These are phyloP conservation scores for Diploptera punctata DNA, from an alignment of 2,888 invertebrate genomes.

Conservation along the genomic window DNA sequence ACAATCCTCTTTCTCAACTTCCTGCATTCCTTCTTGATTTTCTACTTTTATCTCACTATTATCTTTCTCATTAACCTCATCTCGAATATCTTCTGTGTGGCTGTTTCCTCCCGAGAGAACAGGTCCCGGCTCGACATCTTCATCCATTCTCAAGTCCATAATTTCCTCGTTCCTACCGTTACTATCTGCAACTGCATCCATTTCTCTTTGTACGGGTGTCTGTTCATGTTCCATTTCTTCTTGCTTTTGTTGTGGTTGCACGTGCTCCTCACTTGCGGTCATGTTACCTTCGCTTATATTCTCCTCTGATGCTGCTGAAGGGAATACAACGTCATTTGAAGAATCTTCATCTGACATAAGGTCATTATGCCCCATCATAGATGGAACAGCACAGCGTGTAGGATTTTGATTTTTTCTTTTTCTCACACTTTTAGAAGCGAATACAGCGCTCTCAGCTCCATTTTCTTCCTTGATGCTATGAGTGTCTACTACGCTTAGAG, in stretches of 20 bases:
- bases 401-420: slow-evolving; percentile 92
- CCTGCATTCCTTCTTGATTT: slow-evolving; percentile 42
- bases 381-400: slow-evolving; percentile 73
- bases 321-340: slow-evolving; percentile 61
- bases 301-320: slow-evolving; percentile 54
- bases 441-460: slow-evolving; percentile 48
- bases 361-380: slow-evolving; percentile 55
- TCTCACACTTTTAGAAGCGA: slow-evolving; percentile 66
- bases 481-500: slow-evolving; percentile 61
- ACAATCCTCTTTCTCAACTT: slow-evolving; percentile 29
- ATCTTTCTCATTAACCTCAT: slow-evolving; percentile 33
- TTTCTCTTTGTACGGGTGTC: slow-evolving; percentile 48
- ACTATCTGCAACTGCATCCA: slow-evolving; percentile 42
- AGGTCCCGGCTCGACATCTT: slow-evolving; percentile 31
- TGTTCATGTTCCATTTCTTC: slow-evolving; percentile 40
- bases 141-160: slow-evolving; percentile 35
- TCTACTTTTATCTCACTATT: slow-evolving; percentile 43
- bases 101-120: background rate
- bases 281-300: slow-evolving; percentile 49
- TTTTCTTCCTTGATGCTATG: slow-evolving; percentile 62
- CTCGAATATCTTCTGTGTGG: background rate
- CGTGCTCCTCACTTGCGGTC: slow-evolving; percentile 44
- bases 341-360: slow-evolving; percentile 68
- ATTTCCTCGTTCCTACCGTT: slow-evolving; percentile 7
- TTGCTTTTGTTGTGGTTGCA: slow-evolving; percentile 28